Percentiles rank a stretch among this genome's conserved stretches.
These are phyloP conservation scores for Todus mexicanus DNA, from an alignment of 2,797 vertebrate genomes.

Conservation along the genomic window DNA sequence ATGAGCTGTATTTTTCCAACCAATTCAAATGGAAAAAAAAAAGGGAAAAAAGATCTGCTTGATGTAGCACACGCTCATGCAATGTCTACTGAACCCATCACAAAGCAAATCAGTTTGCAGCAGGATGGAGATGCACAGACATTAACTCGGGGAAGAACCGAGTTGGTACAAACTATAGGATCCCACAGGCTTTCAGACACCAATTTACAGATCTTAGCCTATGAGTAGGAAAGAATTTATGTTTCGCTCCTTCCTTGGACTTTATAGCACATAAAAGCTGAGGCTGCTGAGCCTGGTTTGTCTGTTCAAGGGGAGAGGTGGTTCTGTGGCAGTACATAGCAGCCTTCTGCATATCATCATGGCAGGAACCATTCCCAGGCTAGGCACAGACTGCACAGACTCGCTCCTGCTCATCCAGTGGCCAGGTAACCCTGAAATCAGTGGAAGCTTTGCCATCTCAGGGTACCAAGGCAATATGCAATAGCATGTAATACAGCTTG, in stretches of 20 bases:
- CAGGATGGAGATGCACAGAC: not conserved
- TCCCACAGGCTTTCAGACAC: not conserved
- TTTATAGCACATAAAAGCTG: not conserved
- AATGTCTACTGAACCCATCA: not conserved
- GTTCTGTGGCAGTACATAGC: not conserved
- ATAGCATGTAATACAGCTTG: not conserved
- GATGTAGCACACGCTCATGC: not conserved
- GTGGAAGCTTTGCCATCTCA: not conserved
- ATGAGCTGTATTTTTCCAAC: not conserved
- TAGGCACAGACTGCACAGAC: not conserved
- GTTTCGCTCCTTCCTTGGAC: not conserved
- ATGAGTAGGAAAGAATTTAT: not conserved
- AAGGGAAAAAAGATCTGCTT: not conserved
- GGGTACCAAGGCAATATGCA: not conserved
- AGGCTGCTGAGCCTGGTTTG: not conserved
- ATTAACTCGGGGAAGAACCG: not conserved
- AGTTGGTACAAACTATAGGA: not conserved
- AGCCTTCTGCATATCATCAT: not conserved
- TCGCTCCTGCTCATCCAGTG: not conserved
- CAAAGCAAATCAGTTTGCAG: not conserved
- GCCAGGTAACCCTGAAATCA: not conserved
- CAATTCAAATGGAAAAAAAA: not conserved
- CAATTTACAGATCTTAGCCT: not conserved
- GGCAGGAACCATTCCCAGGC: not conserved
- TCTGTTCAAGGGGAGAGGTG: fast-evolving